A percentile compares a stretch with the other conserved stretches of the same genome.
Conservation (phyloP, 2,113 vertebrate species). For the Corythoichthys intestinalis region DNA sequence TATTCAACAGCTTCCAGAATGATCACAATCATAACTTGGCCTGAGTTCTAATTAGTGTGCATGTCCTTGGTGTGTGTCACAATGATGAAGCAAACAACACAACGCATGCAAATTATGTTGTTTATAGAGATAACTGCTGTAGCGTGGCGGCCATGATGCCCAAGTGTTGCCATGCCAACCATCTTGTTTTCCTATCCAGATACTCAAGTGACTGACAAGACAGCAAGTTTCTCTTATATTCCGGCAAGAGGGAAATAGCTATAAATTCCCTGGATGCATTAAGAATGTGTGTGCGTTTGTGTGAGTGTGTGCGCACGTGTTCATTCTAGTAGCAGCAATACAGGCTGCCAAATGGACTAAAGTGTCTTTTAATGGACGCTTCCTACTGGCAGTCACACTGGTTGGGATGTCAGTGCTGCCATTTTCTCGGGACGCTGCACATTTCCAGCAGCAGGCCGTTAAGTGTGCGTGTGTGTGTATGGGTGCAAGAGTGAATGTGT, state of each 20-base stretch:
- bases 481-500: constrained; percentile 16
- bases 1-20: neutral
- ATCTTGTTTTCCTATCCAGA: neutral
- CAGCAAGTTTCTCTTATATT: neutral
- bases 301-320: constrained; percentile 22
- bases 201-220: neutral
- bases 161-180: neutral
- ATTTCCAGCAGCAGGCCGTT: constrained; percentile 51
- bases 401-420: constrained; percentile 38
- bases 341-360: constrained; percentile 39
- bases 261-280: constrained; percentile 7
- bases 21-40: neutral
- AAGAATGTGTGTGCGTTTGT: neutral
- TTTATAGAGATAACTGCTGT: neutral
- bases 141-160: neutral
- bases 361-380: constrained; percentile 56
- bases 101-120: neutral
- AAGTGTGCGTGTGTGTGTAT: constrained; percentile 30
- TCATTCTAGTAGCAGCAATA: constrained; percentile 33
- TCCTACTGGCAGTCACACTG: constrained; percentile 44
- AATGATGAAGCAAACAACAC: neutral
- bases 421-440: constrained; percentile 42
- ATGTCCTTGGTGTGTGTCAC: neutral
- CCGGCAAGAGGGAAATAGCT: neutral
- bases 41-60: neutral